A percentile compares a stretch with the other conserved stretches of the same genome.
phyloP scores from a whole-genome alignment of 2,113 vertebrate species.

The sheep (Ovis aries) region ARS-UI_Ramb_v3.0 NC_056054.1:84570501-84571000 shows the following conservation, averaged over 20 bases:
- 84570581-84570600: conserved; percentile 47
- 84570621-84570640: conserved; percentile 51
- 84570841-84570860: background rate
- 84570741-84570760: background rate
- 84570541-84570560: conserved; percentile 51
- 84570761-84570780: background rate
- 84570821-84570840: background rate
- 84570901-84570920: background rate
- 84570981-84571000: background rate
- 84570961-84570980: background rate
- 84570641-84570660: background rate
- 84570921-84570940: background rate
- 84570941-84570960: background rate
- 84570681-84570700: background rate
- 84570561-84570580: conserved; percentile 36
- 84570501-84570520: conserved; percentile 43
- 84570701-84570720: background rate
- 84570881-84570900: background rate
- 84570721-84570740: background rate
- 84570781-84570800: background rate
- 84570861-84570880: background rate
- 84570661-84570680: background rate
- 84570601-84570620: conserved; percentile 21
- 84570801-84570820: background rate
- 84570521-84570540: conserved; percentile 62